Percentiles rank a stretch among this genome's conserved stretches.
Conservation (phyloP, 2,888 invertebrate species). For the Drosophila borborema region DNA sequence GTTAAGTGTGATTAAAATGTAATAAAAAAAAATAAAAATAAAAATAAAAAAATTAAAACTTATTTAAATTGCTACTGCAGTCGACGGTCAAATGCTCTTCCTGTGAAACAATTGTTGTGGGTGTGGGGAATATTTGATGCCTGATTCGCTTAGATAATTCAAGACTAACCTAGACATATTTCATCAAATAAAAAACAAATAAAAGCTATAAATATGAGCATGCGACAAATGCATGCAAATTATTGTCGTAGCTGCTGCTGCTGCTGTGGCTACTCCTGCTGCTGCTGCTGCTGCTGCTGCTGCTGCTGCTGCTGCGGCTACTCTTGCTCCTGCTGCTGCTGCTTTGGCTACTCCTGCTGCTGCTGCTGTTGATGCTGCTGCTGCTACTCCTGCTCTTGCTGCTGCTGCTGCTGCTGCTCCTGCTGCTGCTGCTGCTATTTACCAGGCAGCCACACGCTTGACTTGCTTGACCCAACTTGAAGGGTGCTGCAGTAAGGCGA, state of each 20-base stretch:
- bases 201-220: neutral
- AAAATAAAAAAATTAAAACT: neutral
- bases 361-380: conserved; percentile 4
- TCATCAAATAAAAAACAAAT: neutral
- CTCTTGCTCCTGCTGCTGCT: conserved; percentile 3
- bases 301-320: conserved; percentile 10
- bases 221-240: neutral
- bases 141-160: neutral
- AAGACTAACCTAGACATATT: neutral
- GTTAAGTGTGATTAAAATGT: neutral
- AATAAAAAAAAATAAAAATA: neutral
- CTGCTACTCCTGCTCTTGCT: conserved; percentile 4
- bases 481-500: neutral
- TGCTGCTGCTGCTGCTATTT: conserved; percentile 14
- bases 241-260: conserved; percentile 1
- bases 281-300: neutral
- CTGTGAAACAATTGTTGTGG: too few relatives aligned
- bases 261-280: neutral
- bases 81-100: neutral
- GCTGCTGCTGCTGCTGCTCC: neutral
- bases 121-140: too few relatives aligned
- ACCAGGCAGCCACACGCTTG: conserved; percentile 8
- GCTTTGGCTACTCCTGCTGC: neutral
- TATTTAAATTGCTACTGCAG: neutral
- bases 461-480: conserved; percentile 19